Base-by-base conservation (phyloP, 2,113 vertebrate species). In the Pseudopodoces humilis region DNA sequence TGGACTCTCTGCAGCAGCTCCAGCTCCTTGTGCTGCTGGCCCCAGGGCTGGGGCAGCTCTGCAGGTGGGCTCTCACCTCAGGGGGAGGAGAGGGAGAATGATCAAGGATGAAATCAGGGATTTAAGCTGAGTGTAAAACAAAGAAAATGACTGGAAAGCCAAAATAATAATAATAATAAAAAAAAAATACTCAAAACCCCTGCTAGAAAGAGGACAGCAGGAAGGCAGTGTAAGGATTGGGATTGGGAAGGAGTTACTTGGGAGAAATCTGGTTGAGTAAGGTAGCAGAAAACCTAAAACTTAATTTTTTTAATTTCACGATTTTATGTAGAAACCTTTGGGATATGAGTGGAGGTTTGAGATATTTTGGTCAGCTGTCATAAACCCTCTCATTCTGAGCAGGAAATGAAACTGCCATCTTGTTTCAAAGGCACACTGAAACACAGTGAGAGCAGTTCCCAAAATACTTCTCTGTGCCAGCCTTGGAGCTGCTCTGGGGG, bases 401-500 rank as follows among this genome's bases (percentile, higher is more conserved):
- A 95, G 93, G 90, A 96, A 94, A 85, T 78, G 81, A 67, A 86
- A 56, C 62, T 52, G 65, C 72, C 83, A 11, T 55, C 56, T 78
- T 25, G 15, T 65, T 83, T 72, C 75, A 35, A 58, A 96, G 86
- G 13, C 1, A 1, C 1, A 0, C 33, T 67, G 64, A 17, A 58
- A 50, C 21, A 65, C 84, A 70, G 33, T 56, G 15, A 44, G 37
- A 68, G 6, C 11, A 4, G 35, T 28, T 93, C 94, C 92, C 23
- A 1, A 41, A 94, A 68, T 20, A 27, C 6, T 19, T 16, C 0
- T 7, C n/a, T n/a, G 13, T 63, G 81, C 56, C 93, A 77, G 64
- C 71, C 60, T 25, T 58, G 9, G 31, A 49, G 22, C 20, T 24
- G 4, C 86, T n/a, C 23, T 0, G 1, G 52, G 67, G 83, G 47